Base-by-base conservation (phyloP, 2,113 vertebrate genomes). In the Lanius ludovicianus region DNA sequence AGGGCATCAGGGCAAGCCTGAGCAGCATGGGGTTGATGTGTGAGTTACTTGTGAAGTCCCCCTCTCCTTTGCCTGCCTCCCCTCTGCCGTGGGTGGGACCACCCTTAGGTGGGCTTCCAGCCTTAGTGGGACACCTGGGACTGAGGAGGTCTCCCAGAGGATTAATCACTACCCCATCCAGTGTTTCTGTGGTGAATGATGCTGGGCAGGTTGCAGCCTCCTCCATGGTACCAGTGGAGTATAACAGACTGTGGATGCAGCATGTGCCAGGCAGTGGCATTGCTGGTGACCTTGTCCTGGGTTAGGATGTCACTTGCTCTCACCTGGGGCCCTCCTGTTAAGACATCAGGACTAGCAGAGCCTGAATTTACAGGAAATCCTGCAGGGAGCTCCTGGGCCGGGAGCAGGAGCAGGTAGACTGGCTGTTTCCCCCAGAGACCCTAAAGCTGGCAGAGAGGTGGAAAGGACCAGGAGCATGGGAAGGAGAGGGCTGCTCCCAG, bases 21-120 rank as follows among this genome's bases (percentile, higher is more conserved):
- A 64, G 37, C 16, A 71, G 53, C 28, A 3, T 10, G 37, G 57
- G 8, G 33, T 42, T 87, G 21, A 5, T 8, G 5, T 28, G 22
- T 47, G 3, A 37, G 28, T 52, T 10, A 17, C 46, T 69, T 28
- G 21, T 8, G 4, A 46, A 10, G n/a, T 28, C 25, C 31, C 47
- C 11, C 39, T 37, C 52, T 15, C 73, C 46, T 13, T 50, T 22
- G 2, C 44, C 62, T 79, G 71, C 76, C 80, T 67, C 8, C 37
- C 24, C 23, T 2, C 55, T 87, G 69, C 85, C 11, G 0, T 0
- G 4, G 13, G 4, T 53, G 71, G 19, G 35, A 21, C 27, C 33
- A 5, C 16, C 11, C 35, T 19, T 35, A 4, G 0, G 0, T 18
- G 41, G 33, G 28, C 24, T n/a, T 64, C 31, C 23, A 16, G 71